Conservation (phyloP, 2,797 vertebrate species). For the Oreochromis grahami region DNA sequence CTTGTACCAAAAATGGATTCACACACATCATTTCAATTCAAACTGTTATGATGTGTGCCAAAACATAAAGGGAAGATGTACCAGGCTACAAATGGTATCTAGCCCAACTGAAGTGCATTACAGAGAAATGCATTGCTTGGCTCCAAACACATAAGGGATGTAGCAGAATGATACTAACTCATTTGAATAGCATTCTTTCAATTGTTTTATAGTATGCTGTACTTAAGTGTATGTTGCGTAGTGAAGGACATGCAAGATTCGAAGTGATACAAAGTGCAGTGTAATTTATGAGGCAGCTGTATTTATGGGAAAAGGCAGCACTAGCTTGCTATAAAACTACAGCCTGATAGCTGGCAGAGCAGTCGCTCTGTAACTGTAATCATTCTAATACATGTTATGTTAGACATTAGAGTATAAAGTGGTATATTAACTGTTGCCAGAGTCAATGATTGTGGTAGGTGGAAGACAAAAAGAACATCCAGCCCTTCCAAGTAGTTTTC, state of each 20-base stretch:
- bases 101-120: background rate
- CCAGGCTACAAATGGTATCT: background rate
- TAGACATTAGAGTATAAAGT: background rate
- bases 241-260: constrained; percentile 17
- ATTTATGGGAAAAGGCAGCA: constrained; percentile 39
- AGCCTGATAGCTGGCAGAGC: constrained; percentile 10
- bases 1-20: background rate
- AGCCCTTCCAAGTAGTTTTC: background rate
- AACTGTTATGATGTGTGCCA: background rate
- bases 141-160: background rate
- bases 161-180: background rate
- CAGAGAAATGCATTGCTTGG: background rate
- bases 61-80: background rate
- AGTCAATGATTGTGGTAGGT: background rate
- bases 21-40: background rate
- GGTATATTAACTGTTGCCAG: background rate
- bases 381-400: background rate
- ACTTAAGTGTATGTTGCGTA: constrained; percentile 1
- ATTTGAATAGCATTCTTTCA: background rate
- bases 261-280: constrained; percentile 14
- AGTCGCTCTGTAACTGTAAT: constrained; percentile 1
- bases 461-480: background rate
- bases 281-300: constrained; percentile 35
- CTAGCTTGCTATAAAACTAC: constrained; percentile 6
- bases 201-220: background rate